phyloP scores from a whole-genome alignment of 2,113 vertebrate genomes.

The Chunga burmeisteri region DNA sequence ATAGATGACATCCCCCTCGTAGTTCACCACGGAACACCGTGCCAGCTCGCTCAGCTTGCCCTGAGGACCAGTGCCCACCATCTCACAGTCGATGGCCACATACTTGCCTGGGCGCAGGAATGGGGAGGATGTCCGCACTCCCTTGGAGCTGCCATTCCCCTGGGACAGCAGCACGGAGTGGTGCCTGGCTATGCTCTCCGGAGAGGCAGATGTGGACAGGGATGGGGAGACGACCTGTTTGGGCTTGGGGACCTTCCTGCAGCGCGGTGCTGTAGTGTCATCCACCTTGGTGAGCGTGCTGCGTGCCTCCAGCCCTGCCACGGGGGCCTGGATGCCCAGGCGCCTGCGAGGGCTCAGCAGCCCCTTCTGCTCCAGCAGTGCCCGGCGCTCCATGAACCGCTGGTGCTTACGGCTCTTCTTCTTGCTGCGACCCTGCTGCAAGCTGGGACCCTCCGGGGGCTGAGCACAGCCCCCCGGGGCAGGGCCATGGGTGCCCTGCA shows the following conservation, averaged over 20 bases:
- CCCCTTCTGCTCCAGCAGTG: slow-evolving; percentile 60
- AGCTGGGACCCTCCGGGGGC: background rate
- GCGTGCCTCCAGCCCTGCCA: rapidly evolving
- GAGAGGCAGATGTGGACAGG: background rate
- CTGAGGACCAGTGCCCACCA: slow-evolving; percentile 91
- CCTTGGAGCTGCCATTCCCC: slow-evolving; percentile 54
- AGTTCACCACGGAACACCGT: slow-evolving; percentile 89
- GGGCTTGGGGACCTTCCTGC: background rate
- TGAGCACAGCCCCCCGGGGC: background rate
- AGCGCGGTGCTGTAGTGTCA: rapidly evolving
- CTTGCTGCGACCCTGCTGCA: background rate
- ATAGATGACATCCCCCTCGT: slow-evolving; percentile 85
- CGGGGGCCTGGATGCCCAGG: rapidly evolving
- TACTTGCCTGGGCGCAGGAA: slow-evolving; percentile 47
- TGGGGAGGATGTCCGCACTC: background rate
- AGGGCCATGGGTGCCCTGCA: background rate
- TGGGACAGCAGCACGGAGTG: background rate
- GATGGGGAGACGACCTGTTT: rapidly evolving
- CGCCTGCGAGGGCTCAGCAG: background rate
- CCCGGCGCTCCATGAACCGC: slow-evolving; percentile 69
- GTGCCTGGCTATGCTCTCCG: background rate
- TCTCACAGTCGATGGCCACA: slow-evolving; percentile 95
- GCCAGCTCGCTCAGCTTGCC: slow-evolving; percentile 86
- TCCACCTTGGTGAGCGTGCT: rapidly evolving
- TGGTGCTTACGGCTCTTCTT: slow-evolving; percentile 74